Percentiles rank a stretch among this genome's conserved stretches.
phyloP scores from a whole-genome alignment of 2,113 vertebrate genomes.

The Phylloscopus trochiloides region DNA sequence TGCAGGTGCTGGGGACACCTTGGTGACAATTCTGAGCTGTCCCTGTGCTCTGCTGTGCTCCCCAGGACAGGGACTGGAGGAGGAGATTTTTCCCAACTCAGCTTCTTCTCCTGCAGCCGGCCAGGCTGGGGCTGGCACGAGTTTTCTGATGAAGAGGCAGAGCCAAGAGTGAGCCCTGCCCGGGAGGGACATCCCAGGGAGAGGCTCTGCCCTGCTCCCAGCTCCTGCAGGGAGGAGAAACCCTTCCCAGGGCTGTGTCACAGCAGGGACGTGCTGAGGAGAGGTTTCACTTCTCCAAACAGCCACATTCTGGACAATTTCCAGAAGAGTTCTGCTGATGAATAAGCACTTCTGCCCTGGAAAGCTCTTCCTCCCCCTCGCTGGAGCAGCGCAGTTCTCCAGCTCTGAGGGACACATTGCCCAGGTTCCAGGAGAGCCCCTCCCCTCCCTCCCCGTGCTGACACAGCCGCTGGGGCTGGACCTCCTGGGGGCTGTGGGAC shows the following conservation, averaged over 20 bases:
- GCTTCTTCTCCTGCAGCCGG: neutral
- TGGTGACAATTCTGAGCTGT: neutral
- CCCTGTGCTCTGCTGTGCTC: neutral
- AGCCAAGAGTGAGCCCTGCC: neutral
- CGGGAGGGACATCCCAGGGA: neutral
- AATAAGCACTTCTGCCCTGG: slow-evolving; percentile 32
- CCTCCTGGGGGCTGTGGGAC: neutral
- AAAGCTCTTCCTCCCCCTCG: neutral
- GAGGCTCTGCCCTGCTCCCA: neutral
- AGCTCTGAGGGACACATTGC: neutral
- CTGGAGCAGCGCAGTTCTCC: neutral
- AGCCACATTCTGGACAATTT: neutral
- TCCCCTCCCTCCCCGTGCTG: neutral
- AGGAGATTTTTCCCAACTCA: neutral
- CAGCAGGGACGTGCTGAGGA: neutral
- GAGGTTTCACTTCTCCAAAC: neutral
- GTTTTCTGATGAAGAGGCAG: neutral
- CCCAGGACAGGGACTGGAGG: rapidly evolving
- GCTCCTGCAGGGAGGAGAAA: neutral
- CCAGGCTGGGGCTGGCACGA: neutral
- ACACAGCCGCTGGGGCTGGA: neutral
- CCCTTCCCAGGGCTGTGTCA: neutral
- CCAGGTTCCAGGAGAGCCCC: neutral
- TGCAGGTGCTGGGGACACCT: neutral
- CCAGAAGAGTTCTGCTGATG: slow-evolving; percentile 21